Conservation (phyloP, 2,888 invertebrate species). For the Drosophila falleni region DNA sequence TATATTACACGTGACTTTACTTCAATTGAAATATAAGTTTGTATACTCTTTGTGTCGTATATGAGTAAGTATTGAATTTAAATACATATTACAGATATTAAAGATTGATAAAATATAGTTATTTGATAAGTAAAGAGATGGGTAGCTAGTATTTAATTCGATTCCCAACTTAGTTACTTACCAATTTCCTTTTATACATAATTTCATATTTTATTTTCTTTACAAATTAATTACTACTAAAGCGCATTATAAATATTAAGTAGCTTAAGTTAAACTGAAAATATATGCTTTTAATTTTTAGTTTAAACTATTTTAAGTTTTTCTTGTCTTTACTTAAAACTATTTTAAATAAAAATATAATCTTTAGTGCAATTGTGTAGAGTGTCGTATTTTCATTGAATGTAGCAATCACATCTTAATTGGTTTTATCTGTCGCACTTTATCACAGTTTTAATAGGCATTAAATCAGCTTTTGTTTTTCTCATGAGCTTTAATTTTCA, state of each 20-base stretch:
- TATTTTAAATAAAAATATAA: neutral
- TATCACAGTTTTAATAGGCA: conserved; percentile 33
- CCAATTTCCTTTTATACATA: no score
- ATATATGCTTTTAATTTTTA: no score
- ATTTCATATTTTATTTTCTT: no score
- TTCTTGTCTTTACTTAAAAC: neutral
- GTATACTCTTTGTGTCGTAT: neutral
- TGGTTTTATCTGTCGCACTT: conserved; percentile 8
- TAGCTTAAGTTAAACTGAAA: no score
- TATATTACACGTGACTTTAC: neutral
- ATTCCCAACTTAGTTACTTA: no score
- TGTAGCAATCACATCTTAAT: conserved; percentile 11
- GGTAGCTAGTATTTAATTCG: no score
- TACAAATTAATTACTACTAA: no score
- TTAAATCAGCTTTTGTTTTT: conserved; percentile 67
- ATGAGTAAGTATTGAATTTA: no score
- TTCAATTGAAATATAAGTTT: neutral
- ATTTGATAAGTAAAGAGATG: no score
- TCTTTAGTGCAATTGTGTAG: neutral
- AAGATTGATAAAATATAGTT: no score
- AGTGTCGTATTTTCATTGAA: conserved; percentile 2
- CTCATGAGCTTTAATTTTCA: conserved; percentile 51
- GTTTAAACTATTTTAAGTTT: neutral
- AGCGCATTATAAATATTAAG: no score
- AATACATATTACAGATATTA: no score